Conservation (phyloP, 2,888 invertebrate genomes). For the Eupithecia inturbata region DNA sequence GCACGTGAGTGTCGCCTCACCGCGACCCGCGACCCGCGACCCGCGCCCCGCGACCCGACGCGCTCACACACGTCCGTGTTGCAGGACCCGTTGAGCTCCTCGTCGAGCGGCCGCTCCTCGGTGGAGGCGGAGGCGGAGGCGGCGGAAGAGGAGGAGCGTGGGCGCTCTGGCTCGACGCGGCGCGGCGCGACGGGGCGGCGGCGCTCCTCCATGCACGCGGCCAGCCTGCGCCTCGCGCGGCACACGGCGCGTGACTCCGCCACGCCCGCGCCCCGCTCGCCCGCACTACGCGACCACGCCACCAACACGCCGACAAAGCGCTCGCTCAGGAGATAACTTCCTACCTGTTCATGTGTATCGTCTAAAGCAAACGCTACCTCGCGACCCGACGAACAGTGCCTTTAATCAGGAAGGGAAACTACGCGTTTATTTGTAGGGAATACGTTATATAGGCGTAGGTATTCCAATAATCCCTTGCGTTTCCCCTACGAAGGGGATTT, state of each 20-base stretch:
- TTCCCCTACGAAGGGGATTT: too few relatives aligned
- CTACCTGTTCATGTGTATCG: too few relatives aligned
- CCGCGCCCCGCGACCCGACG: neutral
- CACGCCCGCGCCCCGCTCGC: constrained; percentile 18
- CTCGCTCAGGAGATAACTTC: constrained; percentile 18
- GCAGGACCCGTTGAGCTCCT: constrained; percentile 57
- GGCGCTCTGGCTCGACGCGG: constrained; percentile 27
- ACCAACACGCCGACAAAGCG: constrained; percentile 18
- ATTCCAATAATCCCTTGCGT: too few relatives aligned
- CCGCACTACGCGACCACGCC: constrained; percentile 14
- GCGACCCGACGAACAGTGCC: too few relatives aligned
- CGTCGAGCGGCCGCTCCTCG: constrained; percentile 44
- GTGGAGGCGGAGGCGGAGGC: constrained; percentile 31
- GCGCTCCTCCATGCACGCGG: constrained; percentile 73
- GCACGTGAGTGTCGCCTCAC: constrained; percentile 48
- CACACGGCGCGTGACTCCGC: constrained; percentile 44
- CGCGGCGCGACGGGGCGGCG: constrained; percentile 46
- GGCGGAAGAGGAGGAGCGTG: constrained; percentile 36
- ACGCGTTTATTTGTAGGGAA: too few relatives aligned
- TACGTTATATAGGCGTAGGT: too few relatives aligned
- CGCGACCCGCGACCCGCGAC: neutral
- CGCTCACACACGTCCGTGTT: neutral
- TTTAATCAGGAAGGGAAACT: too few relatives aligned
- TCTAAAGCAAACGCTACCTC: too few relatives aligned
- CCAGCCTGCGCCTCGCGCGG: constrained; percentile 70